These are phyloP conservation scores for Marisa cornuarietis DNA, from an alignment of 1,140 invertebrate species.

Conservation along the genomic window DNA sequence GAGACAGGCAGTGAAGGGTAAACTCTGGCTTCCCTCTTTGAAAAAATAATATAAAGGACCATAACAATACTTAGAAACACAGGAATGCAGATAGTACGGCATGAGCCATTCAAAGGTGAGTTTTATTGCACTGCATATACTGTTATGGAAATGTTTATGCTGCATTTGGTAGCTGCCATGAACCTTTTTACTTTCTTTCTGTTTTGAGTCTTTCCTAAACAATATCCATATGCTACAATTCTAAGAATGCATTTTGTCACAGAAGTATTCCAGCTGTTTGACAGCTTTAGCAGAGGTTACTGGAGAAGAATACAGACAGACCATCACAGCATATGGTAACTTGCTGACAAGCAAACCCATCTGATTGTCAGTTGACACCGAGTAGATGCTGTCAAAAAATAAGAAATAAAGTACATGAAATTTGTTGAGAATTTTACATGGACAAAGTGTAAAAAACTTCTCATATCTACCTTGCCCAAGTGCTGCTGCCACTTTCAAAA, in stretches of 20 bases:
- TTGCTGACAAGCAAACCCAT: constrained; percentile 35
- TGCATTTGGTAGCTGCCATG: too few relatives aligned
- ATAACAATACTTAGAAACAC: too few relatives aligned
- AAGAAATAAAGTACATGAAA: neutral
- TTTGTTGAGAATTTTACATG: neutral
- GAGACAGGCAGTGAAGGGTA: too few relatives aligned
- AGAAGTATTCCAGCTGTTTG: constrained; percentile 36
- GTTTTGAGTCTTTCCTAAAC: neutral
- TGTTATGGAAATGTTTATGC: too few relatives aligned
- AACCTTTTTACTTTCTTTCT: too few relatives aligned
- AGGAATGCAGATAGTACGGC: too few relatives aligned
- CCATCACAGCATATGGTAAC: constrained; percentile 36
- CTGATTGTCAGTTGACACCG: constrained; percentile 27
- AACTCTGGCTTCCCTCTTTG: too few relatives aligned
- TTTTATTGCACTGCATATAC: too few relatives aligned
- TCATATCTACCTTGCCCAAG: neutral
- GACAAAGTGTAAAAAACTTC: neutral
- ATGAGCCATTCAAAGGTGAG: too few relatives aligned
- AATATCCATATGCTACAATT: neutral
- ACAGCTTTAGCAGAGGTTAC: constrained; percentile 28
- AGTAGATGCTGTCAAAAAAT: constrained; percentile 22
- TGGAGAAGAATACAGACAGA: constrained; percentile 34
- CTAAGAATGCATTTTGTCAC: constrained; percentile 32
- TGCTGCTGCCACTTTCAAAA: neutral
- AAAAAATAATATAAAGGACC: too few relatives aligned